A percentile compares a stretch with the other conserved stretches of the same genome.
These are phyloP conservation scores for Luidia sarsii DNA, from an alignment of 53 echinoderm and acorn worm species.

Conservation along the genomic window DNA sequence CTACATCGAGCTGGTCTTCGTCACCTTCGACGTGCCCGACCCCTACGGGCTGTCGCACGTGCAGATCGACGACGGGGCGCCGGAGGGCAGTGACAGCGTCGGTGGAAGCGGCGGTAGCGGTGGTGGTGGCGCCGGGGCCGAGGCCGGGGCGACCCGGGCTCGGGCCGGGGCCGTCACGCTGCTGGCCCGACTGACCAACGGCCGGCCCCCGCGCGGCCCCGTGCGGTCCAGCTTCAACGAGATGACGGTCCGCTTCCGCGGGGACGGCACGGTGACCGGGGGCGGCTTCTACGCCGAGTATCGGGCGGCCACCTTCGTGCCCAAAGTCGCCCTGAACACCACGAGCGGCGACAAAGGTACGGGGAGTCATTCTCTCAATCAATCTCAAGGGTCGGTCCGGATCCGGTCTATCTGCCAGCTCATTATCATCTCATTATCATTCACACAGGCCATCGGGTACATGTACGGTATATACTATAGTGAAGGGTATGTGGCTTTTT, in stretches of 20 bases:
- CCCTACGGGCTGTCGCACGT: slow-evolving; percentile 7
- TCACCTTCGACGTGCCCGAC: slow-evolving; percentile 68
- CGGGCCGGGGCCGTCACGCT: background rate
- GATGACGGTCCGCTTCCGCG: slow-evolving; percentile 68
- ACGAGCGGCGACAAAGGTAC: background rate
- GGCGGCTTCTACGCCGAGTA: slow-evolving; percentile 79
- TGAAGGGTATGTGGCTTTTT: too few species aligned
- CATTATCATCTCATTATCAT: too few species aligned
- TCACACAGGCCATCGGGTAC: too few species aligned
- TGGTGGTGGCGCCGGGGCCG: background rate
- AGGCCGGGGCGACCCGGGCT: too few species aligned
- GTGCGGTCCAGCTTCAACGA: slow-evolving; percentile 82
- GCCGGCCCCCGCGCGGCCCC: slow-evolving; percentile 59
- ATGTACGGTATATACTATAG: too few species aligned
- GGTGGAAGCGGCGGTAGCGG: too few species aligned
- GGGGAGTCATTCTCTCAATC: too few species aligned
- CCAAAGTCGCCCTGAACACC: background rate
- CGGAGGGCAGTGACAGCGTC: background rate
- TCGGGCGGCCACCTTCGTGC: slow-evolving; percentile 20
- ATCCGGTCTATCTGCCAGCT: too few species aligned
- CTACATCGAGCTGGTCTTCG: slow-evolving; percentile 74
- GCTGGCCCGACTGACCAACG: slow-evolving; percentile 66
- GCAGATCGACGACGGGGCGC: slow-evolving; percentile 26
- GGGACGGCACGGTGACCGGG: slow-evolving; percentile 63
- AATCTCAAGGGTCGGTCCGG: too few species aligned